Evolutionary conservation across 2,797 vertebrate species (phyloP).

Genomic region (Kryptopterus vitreolus): DNA sequence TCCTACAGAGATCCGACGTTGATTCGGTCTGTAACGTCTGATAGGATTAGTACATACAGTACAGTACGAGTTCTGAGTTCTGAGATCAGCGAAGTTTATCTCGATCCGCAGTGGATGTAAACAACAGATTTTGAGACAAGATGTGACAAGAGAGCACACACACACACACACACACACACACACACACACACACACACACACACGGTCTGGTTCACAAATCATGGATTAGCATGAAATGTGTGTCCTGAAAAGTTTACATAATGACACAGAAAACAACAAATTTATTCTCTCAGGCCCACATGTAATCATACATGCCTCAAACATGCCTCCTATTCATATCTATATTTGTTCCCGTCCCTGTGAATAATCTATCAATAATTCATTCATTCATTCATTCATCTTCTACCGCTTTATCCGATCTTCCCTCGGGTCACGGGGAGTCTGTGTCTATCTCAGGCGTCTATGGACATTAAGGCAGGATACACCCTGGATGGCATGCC

Average conservation of each 20-base stretch:
- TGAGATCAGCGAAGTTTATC: background rate
- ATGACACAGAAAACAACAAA: background rate
- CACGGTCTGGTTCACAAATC: background rate
- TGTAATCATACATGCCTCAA: background rate
- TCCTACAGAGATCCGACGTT: background rate
- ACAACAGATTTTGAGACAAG: conserved; percentile 1
- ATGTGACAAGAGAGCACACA: background rate
- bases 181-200: conserved; percentile 17
- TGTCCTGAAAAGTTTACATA: background rate
- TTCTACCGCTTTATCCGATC: too few relatives aligned
- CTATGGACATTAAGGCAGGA: too few relatives aligned
- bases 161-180: conserved; percentile 17
- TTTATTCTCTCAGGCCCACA: too few relatives aligned
- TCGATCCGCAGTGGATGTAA: background rate
- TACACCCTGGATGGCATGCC: too few relatives aligned
- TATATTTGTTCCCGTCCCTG: background rate
- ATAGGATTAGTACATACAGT: background rate
- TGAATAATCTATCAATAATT: background rate
- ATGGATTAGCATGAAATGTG: background rate
- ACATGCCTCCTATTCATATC: background rate
- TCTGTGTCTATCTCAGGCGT: too few relatives aligned
- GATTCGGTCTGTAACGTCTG: background rate
- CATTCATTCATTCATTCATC: too few relatives aligned
- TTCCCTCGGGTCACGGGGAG: too few relatives aligned
- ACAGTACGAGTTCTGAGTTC: background rate